Conservation (phyloP, 2,888 invertebrate genomes). For the Listrodromus nycthemerus region DNA sequence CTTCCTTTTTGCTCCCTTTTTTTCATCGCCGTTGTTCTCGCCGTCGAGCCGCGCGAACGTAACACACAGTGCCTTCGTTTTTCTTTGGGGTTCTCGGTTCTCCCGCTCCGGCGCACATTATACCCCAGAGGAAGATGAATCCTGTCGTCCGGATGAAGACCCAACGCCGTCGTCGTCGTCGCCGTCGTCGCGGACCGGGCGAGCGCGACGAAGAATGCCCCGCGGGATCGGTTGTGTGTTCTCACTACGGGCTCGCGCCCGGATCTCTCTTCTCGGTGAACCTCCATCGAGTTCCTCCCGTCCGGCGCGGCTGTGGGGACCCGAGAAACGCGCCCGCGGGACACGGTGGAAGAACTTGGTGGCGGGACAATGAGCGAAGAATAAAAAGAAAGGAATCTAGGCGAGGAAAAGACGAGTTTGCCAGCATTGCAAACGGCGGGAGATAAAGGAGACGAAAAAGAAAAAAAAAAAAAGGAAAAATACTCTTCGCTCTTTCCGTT, state of each 20-base stretch:
- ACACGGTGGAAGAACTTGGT: conserved; percentile 59
- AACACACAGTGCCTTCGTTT: conserved; percentile 33
- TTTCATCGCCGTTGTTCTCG: conserved; percentile 42
- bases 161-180: conserved; percentile 42
- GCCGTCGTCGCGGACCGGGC: conserved; percentile 33
- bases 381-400: conserved; percentile 36
- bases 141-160: conserved; percentile 47
- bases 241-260: conserved; percentile 53
- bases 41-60: conserved; percentile 28
- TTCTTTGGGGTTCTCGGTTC: conserved; percentile 44
- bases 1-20: conserved; percentile 15
- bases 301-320: conserved; percentile 50
- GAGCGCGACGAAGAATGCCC: conserved; percentile 61
- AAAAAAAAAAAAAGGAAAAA: conserved; percentile 56
- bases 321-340: conserved; percentile 61
- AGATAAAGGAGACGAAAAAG: neutral
- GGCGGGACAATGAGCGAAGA: conserved; percentile 64
- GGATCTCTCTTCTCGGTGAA: conserved; percentile 50
- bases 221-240: conserved; percentile 56
- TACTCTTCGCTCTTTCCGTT: conserved; percentile 36
- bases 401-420: conserved; percentile 53
- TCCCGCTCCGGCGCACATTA: conserved; percentile 26
- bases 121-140: conserved; percentile 61
- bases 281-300: conserved; percentile 40
- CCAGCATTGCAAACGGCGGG: conserved; percentile 66